phyloP scores from a whole-genome alignment of 2,888 invertebrate genomes.

The Alsophila aescularia region DNA sequence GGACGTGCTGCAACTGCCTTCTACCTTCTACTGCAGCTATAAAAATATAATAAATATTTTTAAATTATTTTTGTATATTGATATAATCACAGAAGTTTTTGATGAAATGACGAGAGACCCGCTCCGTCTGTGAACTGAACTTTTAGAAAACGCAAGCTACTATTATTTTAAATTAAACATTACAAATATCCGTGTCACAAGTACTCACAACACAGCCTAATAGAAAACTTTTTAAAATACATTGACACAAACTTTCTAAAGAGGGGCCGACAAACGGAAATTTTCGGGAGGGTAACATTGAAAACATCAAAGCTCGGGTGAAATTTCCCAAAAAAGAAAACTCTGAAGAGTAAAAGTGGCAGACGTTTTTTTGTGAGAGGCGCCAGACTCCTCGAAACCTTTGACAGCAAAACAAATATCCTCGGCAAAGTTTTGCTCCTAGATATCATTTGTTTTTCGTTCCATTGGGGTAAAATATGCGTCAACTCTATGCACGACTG shows the following conservation, averaged over 20 bases:
- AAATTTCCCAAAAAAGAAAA: constrained; percentile 56
- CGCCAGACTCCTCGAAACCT: constrained; percentile 52
- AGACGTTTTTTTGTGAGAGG: constrained; percentile 53
- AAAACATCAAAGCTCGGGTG: constrained; percentile 40
- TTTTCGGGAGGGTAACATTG: constrained; percentile 41
- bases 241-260: constrained; percentile 37
- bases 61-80: too few relatives aligned
- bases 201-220: constrained; percentile 1
- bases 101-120: too few relatives aligned
- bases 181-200: not conserved
- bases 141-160: too few relatives aligned
- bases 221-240: constrained; percentile 35
- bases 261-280: constrained; percentile 39
- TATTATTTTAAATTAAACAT: not conserved
- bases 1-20: too few relatives aligned
- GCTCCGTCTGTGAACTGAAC: too few relatives aligned
- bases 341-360: constrained; percentile 48
- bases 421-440: constrained; percentile 47
- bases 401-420: constrained; percentile 47
- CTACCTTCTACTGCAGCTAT: too few relatives aligned
- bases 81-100: too few relatives aligned
- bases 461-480: constrained; percentile 25
- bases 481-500: constrained; percentile 6
- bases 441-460: constrained; percentile 33
- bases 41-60: too few relatives aligned